phyloP scores from a whole-genome alignment of 2,113 vertebrate genomes.

The Greenwoodochromis staneri region DNA sequence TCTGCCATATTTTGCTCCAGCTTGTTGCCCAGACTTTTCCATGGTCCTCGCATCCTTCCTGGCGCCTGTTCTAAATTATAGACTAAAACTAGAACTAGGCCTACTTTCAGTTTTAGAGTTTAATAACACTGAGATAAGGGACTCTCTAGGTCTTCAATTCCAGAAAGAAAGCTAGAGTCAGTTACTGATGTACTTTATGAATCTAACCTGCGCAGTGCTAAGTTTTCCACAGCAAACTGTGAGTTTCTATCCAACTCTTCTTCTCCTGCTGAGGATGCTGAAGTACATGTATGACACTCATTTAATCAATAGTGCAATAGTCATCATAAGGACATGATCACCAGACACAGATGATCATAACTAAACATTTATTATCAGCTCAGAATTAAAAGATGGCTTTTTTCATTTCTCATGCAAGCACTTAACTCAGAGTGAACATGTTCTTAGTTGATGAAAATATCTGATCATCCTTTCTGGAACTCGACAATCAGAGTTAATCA shows the following conservation, averaged over 20 bases:
- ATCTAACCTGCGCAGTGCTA: background rate
- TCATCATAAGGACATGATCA: background rate
- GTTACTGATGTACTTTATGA: background rate
- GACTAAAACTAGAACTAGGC: background rate
- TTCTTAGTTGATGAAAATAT: background rate
- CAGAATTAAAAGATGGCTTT: background rate
- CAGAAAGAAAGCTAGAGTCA: background rate
- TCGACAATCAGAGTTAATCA: background rate
- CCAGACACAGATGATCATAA: background rate
- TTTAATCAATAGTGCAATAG: background rate
- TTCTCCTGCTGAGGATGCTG: background rate
- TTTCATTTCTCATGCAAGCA: background rate
- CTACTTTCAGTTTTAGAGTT: background rate
- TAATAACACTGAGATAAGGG: background rate
- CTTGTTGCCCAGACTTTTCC: background rate
- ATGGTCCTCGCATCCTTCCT: background rate
- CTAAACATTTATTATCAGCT: background rate
- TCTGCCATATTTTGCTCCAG: background rate
- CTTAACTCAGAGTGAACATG: background rate
- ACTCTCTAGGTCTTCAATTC: background rate
- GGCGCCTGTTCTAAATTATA: background rate
- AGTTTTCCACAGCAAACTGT: background rate
- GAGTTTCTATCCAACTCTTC: background rate
- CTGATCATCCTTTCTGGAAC: background rate
- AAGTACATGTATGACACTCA: background rate